Evolutionary conservation across 2,113 vertebrate genomes (phyloP).

Genomic region (Phyllostomus hastatus): DNA sequence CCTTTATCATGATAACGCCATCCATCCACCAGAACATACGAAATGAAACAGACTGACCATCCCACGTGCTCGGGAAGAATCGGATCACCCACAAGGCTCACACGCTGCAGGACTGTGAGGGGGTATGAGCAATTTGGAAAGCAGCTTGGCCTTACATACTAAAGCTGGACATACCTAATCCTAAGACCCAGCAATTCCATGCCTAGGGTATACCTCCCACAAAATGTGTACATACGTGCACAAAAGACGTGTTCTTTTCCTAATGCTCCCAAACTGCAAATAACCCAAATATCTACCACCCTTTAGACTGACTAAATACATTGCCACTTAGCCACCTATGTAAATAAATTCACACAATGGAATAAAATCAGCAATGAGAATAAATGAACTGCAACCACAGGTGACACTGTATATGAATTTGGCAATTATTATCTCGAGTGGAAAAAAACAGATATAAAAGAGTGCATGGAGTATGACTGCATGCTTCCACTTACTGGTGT

Average conservation of each 20-base stretch:
- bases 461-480: too few relatives aligned
- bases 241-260: neutral
- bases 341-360: neutral
- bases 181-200: too few relatives aligned
- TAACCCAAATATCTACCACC: neutral
- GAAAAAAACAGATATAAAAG: neutral
- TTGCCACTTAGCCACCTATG: neutral
- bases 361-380: neutral
- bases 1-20: neutral
- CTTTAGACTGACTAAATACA: neutral
- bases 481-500: neutral
- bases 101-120: fast-evolving
- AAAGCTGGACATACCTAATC: neutral
- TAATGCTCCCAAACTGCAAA: neutral
- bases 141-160: neutral
- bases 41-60: neutral
- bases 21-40: neutral
- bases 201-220: fast-evolving
- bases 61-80: neutral
- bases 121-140: neutral
- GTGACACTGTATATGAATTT: too few relatives aligned
- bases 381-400: fast-evolving
- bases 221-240: neutral
- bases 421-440: neutral
- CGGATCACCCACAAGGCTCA: fast-evolving